Conservation (phyloP, 2,888 invertebrate species). For the Epiblema foenella region DNA sequence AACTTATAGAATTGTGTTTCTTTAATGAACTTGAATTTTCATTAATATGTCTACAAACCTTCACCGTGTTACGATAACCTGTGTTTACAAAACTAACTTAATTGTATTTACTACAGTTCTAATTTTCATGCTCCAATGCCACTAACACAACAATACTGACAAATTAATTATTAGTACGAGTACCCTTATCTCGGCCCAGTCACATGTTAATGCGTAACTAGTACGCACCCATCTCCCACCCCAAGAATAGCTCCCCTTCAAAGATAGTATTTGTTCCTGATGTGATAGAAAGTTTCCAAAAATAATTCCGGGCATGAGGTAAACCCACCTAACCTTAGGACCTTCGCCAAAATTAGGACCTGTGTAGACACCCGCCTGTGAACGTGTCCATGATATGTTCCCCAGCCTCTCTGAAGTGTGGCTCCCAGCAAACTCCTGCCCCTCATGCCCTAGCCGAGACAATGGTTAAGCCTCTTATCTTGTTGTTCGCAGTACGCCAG, state of each 20-base stretch:
- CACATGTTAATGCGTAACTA: slow-evolving; percentile 13
- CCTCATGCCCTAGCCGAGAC: slow-evolving; percentile 46
- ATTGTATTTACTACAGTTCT: neutral
- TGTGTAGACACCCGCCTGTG: slow-evolving; percentile 25
- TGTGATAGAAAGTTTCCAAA: slow-evolving; percentile 10
- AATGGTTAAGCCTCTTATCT: slow-evolving; percentile 68
- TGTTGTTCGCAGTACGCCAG: slow-evolving; percentile 90
- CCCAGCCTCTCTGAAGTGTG: slow-evolving; percentile 41
- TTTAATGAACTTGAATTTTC: too few species aligned
- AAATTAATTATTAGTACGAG: slow-evolving; percentile 18
- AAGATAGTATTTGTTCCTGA: neutral
- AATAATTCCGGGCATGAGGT: slow-evolving; percentile 7
- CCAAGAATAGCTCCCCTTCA: neutral
- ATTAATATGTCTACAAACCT: too few species aligned
- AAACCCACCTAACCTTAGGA: slow-evolving; percentile 2
- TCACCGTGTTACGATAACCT: neutral
- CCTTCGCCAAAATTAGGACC: slow-evolving; percentile 22
- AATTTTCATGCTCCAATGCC: slow-evolving; percentile 34
- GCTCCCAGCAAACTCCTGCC: slow-evolving; percentile 56
- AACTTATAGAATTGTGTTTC: too few species aligned
- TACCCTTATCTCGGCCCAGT: neutral
- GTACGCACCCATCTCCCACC: slow-evolving; percentile 2
- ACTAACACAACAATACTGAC: slow-evolving; percentile 32
- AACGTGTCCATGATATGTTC: slow-evolving; percentile 22
- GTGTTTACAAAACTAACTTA: neutral